A percentile compares a stretch with the other conserved stretches of the same genome.
phyloP scores from a whole-genome alignment of 1,140 invertebrate genomes.

The Uloborus diversus region DNA sequence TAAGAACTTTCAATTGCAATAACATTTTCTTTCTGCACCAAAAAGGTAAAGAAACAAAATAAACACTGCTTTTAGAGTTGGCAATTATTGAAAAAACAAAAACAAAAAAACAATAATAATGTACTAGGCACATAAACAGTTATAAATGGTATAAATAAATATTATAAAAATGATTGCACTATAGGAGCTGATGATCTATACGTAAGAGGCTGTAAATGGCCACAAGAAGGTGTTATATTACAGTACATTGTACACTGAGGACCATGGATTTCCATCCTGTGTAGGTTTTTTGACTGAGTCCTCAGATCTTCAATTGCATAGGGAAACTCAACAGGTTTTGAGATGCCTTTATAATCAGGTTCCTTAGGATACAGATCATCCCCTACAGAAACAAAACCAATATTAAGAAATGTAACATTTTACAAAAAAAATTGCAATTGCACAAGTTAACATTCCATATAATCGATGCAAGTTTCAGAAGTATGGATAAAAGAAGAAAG shows the following conservation, averaged over 20 bases:
- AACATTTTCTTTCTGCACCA: no score
- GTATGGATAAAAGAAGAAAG: background rate
- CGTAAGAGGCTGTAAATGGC: constrained; percentile 58
- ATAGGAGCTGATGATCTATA: constrained; percentile 20
- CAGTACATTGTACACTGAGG: constrained; percentile 57
- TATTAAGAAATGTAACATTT: background rate
- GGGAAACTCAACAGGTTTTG: constrained; percentile 56
- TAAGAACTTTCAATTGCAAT: no score
- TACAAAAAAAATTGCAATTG: background rate
- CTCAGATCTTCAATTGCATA: constrained; percentile 58
- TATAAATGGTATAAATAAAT: no score
- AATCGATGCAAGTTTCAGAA: background rate
- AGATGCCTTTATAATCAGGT: constrained; percentile 58
- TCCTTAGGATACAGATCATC: constrained; percentile 61
- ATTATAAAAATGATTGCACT: constrained; percentile 55
- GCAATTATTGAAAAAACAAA: no score
- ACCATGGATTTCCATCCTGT: constrained; percentile 60
- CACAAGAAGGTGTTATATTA: constrained; percentile 59
- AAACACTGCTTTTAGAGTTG: no score
- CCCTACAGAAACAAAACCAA: constrained; percentile 33
- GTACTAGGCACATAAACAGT: no score
- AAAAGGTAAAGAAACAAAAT: no score
- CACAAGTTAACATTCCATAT: background rate
- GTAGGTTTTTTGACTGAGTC: constrained; percentile 50
- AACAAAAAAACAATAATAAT: no score